Evolutionary conservation across 2,797 vertebrate genomes (phyloP).

Genomic region (Anas georgica): DNA sequence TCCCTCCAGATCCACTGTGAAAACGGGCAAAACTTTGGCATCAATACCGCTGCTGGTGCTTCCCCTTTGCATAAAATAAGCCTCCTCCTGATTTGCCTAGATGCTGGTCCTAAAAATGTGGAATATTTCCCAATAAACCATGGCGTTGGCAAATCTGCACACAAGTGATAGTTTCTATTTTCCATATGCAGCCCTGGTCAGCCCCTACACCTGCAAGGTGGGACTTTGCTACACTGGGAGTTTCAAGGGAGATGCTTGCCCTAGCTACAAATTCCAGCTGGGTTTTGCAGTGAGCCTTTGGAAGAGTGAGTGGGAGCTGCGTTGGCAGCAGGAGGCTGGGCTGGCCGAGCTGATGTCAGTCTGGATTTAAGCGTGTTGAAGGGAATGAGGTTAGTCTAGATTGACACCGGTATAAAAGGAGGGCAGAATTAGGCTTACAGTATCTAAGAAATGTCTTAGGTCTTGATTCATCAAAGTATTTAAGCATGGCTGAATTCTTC

Average conservation of each 20-base stretch:
- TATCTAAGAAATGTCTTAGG: conserved; percentile 45
- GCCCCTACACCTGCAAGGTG: neutral
- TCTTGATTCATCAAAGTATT: conserved; percentile 45
- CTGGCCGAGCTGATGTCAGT: neutral
- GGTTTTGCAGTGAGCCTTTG: neutral
- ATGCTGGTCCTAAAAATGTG: neutral
- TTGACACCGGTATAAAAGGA: conserved; percentile 22
- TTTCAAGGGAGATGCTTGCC: neutral
- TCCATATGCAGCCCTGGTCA: rapidly evolving
- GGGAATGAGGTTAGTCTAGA: conserved; percentile 46
- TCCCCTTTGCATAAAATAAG: neutral
- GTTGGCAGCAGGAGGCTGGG: neutral
- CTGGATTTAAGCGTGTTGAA: conserved; percentile 11
- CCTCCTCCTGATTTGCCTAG: neutral
- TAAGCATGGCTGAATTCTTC: conserved; percentile 17
- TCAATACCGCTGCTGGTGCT: neutral
- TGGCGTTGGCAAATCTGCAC: rapidly evolving
- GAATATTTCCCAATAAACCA: neutral
- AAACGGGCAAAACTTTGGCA: neutral
- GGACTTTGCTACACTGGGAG: neutral
- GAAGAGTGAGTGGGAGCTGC: neutral
- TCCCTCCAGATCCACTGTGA: neutral
- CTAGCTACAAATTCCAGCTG: neutral
- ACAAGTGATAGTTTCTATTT: neutral
- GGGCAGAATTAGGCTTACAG: conserved; percentile 38